phyloP scores from a whole-genome alignment of 2,113 vertebrate genomes.

The Rousettus leschenaultii region DNA sequence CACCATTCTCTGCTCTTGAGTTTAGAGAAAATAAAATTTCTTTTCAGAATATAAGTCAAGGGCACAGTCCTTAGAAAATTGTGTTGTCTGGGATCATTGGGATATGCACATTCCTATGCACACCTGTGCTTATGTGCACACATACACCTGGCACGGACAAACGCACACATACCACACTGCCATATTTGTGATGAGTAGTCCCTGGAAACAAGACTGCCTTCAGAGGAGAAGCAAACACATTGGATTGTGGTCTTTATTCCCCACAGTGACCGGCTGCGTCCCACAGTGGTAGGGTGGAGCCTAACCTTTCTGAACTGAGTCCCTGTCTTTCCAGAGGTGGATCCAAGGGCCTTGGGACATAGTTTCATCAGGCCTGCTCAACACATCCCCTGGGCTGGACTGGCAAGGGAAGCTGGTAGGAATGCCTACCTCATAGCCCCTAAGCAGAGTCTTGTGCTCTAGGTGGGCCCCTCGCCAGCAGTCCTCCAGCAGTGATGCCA shows the following conservation, averaged over 20 bases:
- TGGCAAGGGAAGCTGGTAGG: not conserved
- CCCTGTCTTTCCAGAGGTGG: not conserved
- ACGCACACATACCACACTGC: not conserved
- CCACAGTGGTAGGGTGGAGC: not conserved
- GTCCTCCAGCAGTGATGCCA: not conserved
- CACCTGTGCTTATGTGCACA: not conserved
- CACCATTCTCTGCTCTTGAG: not conserved
- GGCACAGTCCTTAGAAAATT: not conserved
- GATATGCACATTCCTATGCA: not conserved
- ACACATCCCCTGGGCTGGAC: not conserved
- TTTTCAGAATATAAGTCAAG: not conserved
- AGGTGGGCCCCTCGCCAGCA: not conserved
- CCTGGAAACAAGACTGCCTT: not conserved
- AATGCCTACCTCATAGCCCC: not conserved
- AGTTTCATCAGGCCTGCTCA: not conserved
- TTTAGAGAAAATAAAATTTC: conserved; percentile 7
- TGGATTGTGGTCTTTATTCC: not conserved
- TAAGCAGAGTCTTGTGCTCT: not conserved
- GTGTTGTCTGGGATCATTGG: not conserved
- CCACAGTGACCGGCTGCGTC: not conserved
- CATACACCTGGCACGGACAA: not conserved
- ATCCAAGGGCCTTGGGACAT: not conserved
- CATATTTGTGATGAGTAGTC: not conserved
- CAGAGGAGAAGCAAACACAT: not conserved
- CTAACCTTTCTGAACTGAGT: not conserved